These are phyloP conservation scores for Limenitis camilla DNA, from an alignment of 2,888 invertebrate species.

Conservation along the genomic window DNA sequence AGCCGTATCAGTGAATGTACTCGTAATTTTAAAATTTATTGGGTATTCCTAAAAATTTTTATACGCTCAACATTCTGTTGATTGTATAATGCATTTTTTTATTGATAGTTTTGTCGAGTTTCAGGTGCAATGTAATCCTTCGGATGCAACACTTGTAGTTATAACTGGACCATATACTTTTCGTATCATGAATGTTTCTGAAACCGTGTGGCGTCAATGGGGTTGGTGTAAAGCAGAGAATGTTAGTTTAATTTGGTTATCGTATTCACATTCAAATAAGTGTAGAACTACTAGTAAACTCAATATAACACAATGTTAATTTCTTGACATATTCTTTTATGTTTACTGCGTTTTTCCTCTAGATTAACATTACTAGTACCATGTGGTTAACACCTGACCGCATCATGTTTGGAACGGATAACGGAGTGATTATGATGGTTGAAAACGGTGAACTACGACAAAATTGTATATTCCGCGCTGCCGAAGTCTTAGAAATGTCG, in stretches of 20 bases:
- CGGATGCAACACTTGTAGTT: slow-evolving; percentile 83
- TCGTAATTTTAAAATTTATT: no score
- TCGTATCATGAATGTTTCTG: slow-evolving; percentile 83
- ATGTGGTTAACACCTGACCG: slow-evolving; percentile 90
- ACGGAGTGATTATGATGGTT: slow-evolving; percentile 83
- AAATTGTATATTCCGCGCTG: slow-evolving; percentile 75
- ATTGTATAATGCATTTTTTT: no score
- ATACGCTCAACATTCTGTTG: no score
- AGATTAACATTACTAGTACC: slow-evolving; percentile 81
- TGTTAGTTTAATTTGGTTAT: slow-evolving; percentile 36
- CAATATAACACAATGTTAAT: no score
- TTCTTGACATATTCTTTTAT: no score
- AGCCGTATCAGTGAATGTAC: no score
- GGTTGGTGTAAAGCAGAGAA: slow-evolving; percentile 88
- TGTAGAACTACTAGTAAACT: no score
- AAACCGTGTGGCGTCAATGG: slow-evolving; percentile 86
- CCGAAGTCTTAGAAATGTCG: slow-evolving; percentile 75
- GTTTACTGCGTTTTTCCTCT: slow-evolving; percentile 24
- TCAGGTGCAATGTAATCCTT: slow-evolving; percentile 84
- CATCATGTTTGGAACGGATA: slow-evolving; percentile 86
- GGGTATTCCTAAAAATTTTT: no score
- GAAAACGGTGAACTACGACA: slow-evolving; percentile 89
- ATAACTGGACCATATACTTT: slow-evolving; percentile 79
- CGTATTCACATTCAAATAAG: not conserved
- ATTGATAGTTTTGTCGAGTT: not conserved